Percentiles rank a stretch among this genome's conserved stretches.
phyloP scores from a whole-genome alignment of 2,113 vertebrate species.

The Acanthochromis polyacanthus region DNA sequence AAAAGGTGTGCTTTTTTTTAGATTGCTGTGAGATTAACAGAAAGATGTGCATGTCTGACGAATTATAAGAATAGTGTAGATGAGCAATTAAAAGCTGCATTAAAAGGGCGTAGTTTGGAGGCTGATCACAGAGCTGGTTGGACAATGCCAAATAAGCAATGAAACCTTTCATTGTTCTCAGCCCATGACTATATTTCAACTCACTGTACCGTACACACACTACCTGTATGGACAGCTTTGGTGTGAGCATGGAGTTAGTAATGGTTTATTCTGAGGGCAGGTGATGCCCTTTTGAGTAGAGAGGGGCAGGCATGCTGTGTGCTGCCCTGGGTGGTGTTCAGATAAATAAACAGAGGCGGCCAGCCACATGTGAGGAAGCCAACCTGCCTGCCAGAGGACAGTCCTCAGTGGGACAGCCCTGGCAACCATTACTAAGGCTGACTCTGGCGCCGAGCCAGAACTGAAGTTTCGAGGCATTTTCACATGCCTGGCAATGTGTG shows the following conservation, averaged over 20 bases:
- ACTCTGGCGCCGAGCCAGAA: slow-evolving; percentile 50
- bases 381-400: slow-evolving; percentile 46
- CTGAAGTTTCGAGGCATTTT: slow-evolving; percentile 44
- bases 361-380: slow-evolving; percentile 48
- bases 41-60: not conserved
- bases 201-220: not conserved
- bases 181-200: not conserved
- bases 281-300: slow-evolving; percentile 39
- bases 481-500: slow-evolving; percentile 57
- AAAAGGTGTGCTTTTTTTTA: not conserved
- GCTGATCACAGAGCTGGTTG: slow-evolving; percentile 28
- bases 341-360: slow-evolving; percentile 63
- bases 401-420: slow-evolving; percentile 54
- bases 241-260: slow-evolving; percentile 4
- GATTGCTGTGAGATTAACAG: slow-evolving; percentile 6
- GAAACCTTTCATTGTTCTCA: too few species aligned
- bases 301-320: slow-evolving; percentile 8
- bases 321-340: slow-evolving; percentile 42
- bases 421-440: slow-evolving; percentile 53
- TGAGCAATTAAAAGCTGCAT: too few species aligned
- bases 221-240: not conserved
- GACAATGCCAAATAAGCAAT: slow-evolving; percentile 20
- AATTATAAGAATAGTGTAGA: too few species aligned
- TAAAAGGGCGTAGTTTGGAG: too few species aligned
- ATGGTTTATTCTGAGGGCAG: slow-evolving; percentile 50